phyloP scores from a whole-genome alignment of 2,888 invertebrate genomes.

The Melanotus villosus region DNA sequence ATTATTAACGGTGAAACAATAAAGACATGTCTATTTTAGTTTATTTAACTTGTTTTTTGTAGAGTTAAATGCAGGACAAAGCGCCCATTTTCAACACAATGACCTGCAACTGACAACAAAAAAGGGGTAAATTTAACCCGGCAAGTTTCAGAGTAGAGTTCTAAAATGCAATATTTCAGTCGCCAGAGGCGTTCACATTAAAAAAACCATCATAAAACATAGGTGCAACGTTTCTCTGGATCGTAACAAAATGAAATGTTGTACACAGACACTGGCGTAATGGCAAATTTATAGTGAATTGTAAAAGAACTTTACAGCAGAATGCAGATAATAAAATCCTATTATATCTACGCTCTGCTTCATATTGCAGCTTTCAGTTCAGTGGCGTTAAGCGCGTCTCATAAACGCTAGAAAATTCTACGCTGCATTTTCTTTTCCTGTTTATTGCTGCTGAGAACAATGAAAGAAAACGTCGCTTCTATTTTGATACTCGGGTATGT shows the following conservation, averaged over 20 bases:
- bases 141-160: too few relatives aligned
- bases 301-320: slow-evolving; percentile 21
- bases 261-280: background rate
- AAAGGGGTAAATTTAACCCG: too few relatives aligned
- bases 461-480: background rate
- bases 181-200: too few relatives aligned
- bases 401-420: background rate
- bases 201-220: too few relatives aligned
- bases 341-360: slow-evolving; percentile 7
- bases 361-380: slow-evolving; percentile 15
- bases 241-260: background rate
- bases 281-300: slow-evolving; percentile 15
- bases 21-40: too few relatives aligned
- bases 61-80: too few relatives aligned
- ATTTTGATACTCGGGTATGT: background rate
- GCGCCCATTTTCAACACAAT: too few relatives aligned
- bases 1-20: too few relatives aligned
- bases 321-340: slow-evolving; percentile 21
- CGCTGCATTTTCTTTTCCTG: background rate
- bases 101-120: too few relatives aligned
- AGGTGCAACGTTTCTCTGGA: background rate
- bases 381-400: background rate
- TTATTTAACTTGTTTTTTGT: too few relatives aligned
- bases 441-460: background rate
- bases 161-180: too few relatives aligned